Evolutionary conservation across 2,888 invertebrate species (phyloP), one percentile per base, ranked within the genome.

Genomic region (Mesoligia furuncula): DNA sequence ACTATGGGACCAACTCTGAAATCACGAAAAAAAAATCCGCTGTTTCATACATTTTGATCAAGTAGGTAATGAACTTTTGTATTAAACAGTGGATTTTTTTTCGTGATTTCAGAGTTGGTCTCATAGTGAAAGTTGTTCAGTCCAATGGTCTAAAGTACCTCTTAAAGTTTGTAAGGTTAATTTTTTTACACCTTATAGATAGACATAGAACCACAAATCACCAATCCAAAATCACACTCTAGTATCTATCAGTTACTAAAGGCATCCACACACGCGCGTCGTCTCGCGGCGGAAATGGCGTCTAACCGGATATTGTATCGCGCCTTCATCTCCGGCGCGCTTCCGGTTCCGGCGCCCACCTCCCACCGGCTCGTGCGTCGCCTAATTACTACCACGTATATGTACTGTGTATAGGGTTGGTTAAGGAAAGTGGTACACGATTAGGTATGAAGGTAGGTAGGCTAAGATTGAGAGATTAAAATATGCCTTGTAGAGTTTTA

Each of bases 291-390:
- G 96, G 96, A 96, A 95, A 96, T 95, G 95, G 96, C 96, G 95
- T 95, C 95, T 94, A 95, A 96, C 96, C 96, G 96, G 96, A 96
- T 96, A 96, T 96, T 96, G 96, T 96, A 96, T 96, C 96, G 96
- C 95, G 96, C 95, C 96, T 96, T 96, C 96, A 96, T 96, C 96
- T 96, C 96, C 96, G 96, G 96, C 93, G 91, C 86, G 94, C 95
- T 95, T 96, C 96, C 96, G 94, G 92, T 95, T 96, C 96, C 95
- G 93, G 92, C 92, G 90, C 92, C 93, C 92, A 87, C 90, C 91
- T 90, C 91, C 92, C 91, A 86, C 91, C 79, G 85, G 90, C 92
- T 91, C 93, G 93, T 93, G 93, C 95, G 93, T 93, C 93, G 94
- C 95, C 96, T 96, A 96, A 96, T 96, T 96, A 96, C 96, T 94